These are phyloP conservation scores for Synanthedon vespiformis DNA, from an alignment of 2,888 invertebrate genomes.

Conservation along the genomic window DNA sequence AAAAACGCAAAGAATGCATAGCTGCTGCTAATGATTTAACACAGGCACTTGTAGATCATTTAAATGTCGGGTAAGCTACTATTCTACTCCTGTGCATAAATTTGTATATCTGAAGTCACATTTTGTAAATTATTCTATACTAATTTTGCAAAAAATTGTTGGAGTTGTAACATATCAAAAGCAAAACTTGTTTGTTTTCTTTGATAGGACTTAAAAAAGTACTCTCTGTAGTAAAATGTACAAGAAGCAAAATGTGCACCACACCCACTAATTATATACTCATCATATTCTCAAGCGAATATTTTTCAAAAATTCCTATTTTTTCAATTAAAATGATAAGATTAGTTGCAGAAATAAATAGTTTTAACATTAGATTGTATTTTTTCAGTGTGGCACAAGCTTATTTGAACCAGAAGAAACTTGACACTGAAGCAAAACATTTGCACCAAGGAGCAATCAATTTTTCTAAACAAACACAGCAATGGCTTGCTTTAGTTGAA, in stretches of 20 bases:
- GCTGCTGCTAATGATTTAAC: slow-evolving; percentile 93
- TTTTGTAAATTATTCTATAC: too few relatives aligned
- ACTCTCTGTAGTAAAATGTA: too few relatives aligned
- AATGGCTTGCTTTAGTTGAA: slow-evolving; percentile 94
- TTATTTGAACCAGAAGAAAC: slow-evolving; percentile 96
- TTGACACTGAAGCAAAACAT: slow-evolving; percentile 97
- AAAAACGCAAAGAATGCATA: slow-evolving; percentile 92
- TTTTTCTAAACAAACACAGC: slow-evolving; percentile 96
- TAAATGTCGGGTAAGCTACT: slow-evolving; percentile 90
- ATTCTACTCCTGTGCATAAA: too few relatives aligned
- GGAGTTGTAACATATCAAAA: too few relatives aligned
- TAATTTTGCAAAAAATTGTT: too few relatives aligned
- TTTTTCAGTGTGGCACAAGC: slow-evolving; percentile 92
- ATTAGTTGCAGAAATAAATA: not conserved
- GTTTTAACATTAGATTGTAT: not conserved
- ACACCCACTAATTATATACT: too few relatives aligned
- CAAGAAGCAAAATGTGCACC: too few relatives aligned
- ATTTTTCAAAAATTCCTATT: not conserved
- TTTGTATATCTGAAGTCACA: too few relatives aligned
- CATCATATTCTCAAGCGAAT: too few relatives aligned
- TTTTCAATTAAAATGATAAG: not conserved
- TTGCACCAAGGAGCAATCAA: slow-evolving; percentile 93
- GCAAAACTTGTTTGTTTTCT: too few relatives aligned
- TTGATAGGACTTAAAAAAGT: too few relatives aligned
- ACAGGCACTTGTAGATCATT: slow-evolving; percentile 93